Base-by-base conservation (phyloP, 2,113 vertebrate species). In the Oriolus oriolus region DNA sequence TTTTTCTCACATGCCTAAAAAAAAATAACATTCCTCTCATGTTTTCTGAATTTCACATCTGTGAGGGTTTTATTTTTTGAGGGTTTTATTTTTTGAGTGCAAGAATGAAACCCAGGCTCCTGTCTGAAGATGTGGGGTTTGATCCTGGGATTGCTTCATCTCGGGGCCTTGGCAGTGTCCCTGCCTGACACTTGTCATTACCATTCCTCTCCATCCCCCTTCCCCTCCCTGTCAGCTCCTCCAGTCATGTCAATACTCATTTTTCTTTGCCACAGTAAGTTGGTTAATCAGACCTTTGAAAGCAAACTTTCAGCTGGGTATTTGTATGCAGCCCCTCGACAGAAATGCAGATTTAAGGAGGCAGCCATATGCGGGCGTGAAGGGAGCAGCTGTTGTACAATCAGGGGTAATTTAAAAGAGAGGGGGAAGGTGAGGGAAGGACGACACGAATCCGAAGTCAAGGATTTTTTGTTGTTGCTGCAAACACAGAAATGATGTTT, bases 321-420 rank as follows among this genome's bases (percentile, higher is more conserved):
- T 98, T 95, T 97, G 94, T 82, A 95, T 93, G 95, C 96, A 94
- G 83, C 83, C 95, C 76, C 89, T 93, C 19, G 30, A 95, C 82
- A 97, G 95, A 96, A 94, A 96, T 65, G 92, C 89, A 76, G 96
- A 97, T 92, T 95, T 89, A 87, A 80, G 84, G 93, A 95, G 83
- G 92, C 81, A 94, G 96, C 93, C 96, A 97, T 94, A 92, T 94
- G 95, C 91, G 94, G 26, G 64, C 82, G 79, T 44, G 94, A 97
- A 95, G 95, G 96, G 87, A 95, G 96, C 97, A 97, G 97, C 96
- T 97, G 96, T 86, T 97, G 73, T 70, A 87, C 84, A 93, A 96
- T 95, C 96, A 96, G 88, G 86, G 64, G 89, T 90, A 93, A 97
- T 97, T 97, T 96, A 93, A 95, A 96, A 97, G 89, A 92, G 87